These are phyloP conservation scores for Hystrix cristata DNA, from an alignment of 2,113 vertebrate genomes.

Conservation along the genomic window DNA sequence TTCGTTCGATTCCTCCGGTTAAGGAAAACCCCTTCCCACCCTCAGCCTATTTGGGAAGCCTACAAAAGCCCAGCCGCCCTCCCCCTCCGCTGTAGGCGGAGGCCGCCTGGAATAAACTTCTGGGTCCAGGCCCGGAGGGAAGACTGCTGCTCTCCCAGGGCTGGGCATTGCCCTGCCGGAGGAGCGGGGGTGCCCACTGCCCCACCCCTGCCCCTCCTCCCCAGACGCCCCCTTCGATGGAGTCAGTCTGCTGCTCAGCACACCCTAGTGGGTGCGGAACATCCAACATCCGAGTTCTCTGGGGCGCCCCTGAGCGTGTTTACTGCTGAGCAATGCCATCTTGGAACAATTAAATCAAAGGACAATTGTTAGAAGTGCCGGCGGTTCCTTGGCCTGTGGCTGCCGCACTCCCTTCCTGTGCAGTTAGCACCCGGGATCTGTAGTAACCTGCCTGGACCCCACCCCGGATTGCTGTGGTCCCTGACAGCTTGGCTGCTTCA, in stretches of 20 bases:
- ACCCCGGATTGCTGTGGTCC: not conserved
- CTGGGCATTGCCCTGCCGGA: slow-evolving; percentile 1
- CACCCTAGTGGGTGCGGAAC: too few species aligned
- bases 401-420: not conserved
- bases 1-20: not conserved
- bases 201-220: not conserved
- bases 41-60: not conserved
- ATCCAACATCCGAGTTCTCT: not conserved
- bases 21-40: not conserved
- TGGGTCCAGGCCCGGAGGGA: not conserved
- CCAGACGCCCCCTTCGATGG: not conserved
- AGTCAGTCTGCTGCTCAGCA: slow-evolving; percentile 53
- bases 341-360: slow-evolving; percentile 71
- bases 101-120: not conserved
- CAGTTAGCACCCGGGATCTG: not conserved
- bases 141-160: not conserved
- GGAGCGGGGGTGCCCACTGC: not conserved
- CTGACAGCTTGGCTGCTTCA: not conserved
- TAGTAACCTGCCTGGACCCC: slow-evolving; percentile 16
- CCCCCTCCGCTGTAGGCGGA: not conserved
- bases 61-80: not conserved
- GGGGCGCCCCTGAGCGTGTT: not conserved
- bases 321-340: slow-evolving; percentile 44
- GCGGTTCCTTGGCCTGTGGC: slow-evolving; percentile 41
- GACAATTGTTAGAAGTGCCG: slow-evolving; percentile 45